Evolutionary conservation across 2,113 vertebrate genomes (phyloP).

Genomic region (Heterocephalus glaber): DNA sequence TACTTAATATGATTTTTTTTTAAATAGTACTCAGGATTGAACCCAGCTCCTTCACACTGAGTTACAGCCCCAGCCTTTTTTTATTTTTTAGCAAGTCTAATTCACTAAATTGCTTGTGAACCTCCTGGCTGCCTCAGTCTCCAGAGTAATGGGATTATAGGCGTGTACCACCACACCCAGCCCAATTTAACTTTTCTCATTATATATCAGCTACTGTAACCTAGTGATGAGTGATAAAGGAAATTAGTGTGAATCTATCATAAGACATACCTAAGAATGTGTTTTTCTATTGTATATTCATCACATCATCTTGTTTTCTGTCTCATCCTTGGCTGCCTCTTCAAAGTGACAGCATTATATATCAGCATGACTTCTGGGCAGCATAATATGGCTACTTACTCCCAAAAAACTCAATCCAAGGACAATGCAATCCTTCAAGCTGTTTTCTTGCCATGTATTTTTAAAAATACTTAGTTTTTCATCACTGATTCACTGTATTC

Average conservation of each 20-base stretch:
- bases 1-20: not conserved
- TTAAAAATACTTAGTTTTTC: not conserved
- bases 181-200: not conserved
- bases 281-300: constrained; percentile 28
- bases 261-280: constrained; percentile 16
- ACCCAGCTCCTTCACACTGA: too few relatives aligned
- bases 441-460: not conserved
- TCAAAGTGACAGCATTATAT: not conserved
- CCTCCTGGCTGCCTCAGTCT: not conserved
- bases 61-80: too few relatives aligned
- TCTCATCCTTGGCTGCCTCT: constrained; percentile 14
- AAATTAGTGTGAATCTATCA: not conserved
- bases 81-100: not conserved
- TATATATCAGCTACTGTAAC: not conserved
- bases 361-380: constrained; percentile 12
- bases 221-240: not conserved
- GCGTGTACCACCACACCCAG: not conserved
- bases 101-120: not conserved
- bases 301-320: not conserved
- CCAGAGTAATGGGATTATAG: not conserved
- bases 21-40: too few relatives aligned
- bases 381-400: not conserved
- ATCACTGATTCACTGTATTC: not conserved
- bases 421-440: constrained; percentile 28
- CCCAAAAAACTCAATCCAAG: constrained; percentile 40